A percentile compares a stretch with the other conserved stretches of the same genome.
Evolutionary conservation across 2,888 invertebrate genomes (phyloP).

Genomic region (Sphecodes monilicornis): DNA sequence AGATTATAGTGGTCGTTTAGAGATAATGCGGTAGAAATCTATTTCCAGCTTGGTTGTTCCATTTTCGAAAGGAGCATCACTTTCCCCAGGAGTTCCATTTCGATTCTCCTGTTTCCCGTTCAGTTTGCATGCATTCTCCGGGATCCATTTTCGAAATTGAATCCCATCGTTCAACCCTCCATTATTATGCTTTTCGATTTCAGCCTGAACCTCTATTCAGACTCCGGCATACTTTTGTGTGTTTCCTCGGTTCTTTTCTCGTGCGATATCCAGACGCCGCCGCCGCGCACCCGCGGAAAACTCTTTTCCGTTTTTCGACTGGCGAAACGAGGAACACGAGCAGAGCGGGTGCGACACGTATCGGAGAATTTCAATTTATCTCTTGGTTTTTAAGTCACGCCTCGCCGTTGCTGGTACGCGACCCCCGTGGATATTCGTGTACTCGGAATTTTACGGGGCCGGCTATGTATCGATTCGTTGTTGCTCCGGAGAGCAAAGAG

Average conservation of each 20-base stretch:
- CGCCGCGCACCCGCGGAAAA: not conserved
- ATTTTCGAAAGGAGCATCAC: not conserved
- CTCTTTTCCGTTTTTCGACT: slow-evolving; percentile 12
- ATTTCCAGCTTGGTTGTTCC: not conserved
- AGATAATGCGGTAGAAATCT: not conserved
- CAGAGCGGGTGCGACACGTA: not conserved
- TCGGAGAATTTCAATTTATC: slow-evolving; percentile 50
- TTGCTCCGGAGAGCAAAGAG: not conserved
- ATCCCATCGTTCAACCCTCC: slow-evolving; percentile 31
- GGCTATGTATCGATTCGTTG: not conserved
- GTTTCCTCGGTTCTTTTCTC: not conserved
- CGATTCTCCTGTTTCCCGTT: slow-evolving; percentile 4
- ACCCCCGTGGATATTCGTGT: not conserved
- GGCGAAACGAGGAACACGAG: not conserved
- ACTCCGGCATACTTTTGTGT: not conserved
- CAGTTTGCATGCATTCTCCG: not conserved
- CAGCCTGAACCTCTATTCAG: slow-evolving; percentile 23
- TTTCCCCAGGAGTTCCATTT: not conserved
- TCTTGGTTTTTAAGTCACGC: slow-evolving; percentile 50
- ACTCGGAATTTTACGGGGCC: slow-evolving; percentile 7
- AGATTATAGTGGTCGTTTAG: not conserved
- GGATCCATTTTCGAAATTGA: slow-evolving; percentile 67
- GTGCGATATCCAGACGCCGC: not conserved
- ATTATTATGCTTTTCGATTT: slow-evolving; percentile 60
- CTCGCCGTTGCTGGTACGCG: slow-evolving; percentile 20